Evolutionary conservation across 2,113 vertebrate genomes (phyloP), one percentile per base, ranked within the genome.

Genomic region (Enhydra lutris): DNA sequence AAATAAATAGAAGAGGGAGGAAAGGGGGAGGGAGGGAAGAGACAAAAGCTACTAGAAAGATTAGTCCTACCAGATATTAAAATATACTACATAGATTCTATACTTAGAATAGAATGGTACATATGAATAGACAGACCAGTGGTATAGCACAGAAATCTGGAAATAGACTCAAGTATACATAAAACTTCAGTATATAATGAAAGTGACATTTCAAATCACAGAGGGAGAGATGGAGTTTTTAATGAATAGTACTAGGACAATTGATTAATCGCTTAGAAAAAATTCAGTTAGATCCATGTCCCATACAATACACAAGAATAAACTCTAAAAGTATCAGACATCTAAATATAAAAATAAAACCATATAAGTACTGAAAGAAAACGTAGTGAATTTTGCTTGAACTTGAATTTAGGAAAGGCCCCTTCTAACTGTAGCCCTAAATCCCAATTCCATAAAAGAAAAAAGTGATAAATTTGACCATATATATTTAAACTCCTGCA

Each of bases 271-370:
- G 63, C 55, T 31, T 85, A 34, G 36, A 90, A 63, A 73, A 93
- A 74, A 47, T 47, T 83, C 47, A 83, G 47, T 92, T 59, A 73
- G 39, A 83, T 31, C 23, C 42, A 39, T 76, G 15, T 24, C 67
- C 14, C 52, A 31, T 3, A 61, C 15, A 93, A 82, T 50, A 63
- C 23, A 63, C 3, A 63, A 76, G 55, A 84, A 93, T 85, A 93
- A 63, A 76, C 34, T 63, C 81, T 31, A 73, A 93, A 76, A 52
- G 11, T 21, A 59, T 85, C 55, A 93, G 69, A 15, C 24, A 50
- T 63, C 42, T 61, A 93, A 74, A 71, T 63, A 76, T 85, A 93
- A 85, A 93, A 76, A 61, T 93, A 18, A 85, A 93, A 50, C n/a
- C 52, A 61, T 65, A 21, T 17, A 93, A 23, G 42, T 50, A 74